phyloP scores from a whole-genome alignment of 2,888 invertebrate species.

The Endomychus coccineus region DNA sequence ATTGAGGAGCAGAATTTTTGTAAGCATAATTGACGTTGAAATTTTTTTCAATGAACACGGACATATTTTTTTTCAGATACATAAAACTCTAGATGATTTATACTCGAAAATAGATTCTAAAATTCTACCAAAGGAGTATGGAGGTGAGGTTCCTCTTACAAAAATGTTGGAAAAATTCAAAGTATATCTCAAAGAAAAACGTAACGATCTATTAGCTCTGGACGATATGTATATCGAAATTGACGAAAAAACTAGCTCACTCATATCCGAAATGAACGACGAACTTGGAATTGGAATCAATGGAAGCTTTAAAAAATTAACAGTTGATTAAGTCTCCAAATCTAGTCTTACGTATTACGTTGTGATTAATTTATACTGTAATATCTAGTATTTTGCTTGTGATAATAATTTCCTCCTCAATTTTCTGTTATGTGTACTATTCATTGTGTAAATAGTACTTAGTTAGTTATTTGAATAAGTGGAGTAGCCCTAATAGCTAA shows the following conservation, averaged over 20 bases:
- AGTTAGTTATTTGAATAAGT: too few relatives aligned
- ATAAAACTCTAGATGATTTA: slow-evolving; percentile 66
- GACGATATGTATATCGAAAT: slow-evolving; percentile 72
- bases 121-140: slow-evolving; percentile 80
- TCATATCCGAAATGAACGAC: slow-evolving; percentile 49
- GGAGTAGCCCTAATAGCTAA: too few relatives aligned
- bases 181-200: slow-evolving; percentile 53
- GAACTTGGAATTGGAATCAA: slow-evolving; percentile 67
- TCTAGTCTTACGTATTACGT: too few relatives aligned
- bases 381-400: too few relatives aligned
- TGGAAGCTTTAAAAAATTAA: slow-evolving; percentile 77
- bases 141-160: slow-evolving; percentile 70
- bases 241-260: slow-evolving; percentile 45
- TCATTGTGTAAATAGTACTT: too few relatives aligned
- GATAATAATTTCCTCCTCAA: too few relatives aligned
- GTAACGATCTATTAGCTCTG: slow-evolving; percentile 59
- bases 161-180: slow-evolving; percentile 77
- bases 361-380: too few relatives aligned
- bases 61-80: slow-evolving; percentile 50
- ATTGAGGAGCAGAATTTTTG: slow-evolving; percentile 70
- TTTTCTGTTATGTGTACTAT: too few relatives aligned
- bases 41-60: neutral
- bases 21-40: slow-evolving; percentile 42
- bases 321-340: slow-evolving; percentile 71
- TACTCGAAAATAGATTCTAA: slow-evolving; percentile 62